phyloP scores from a whole-genome alignment of 2,113 vertebrate genomes.

The Esox niger region DNA sequence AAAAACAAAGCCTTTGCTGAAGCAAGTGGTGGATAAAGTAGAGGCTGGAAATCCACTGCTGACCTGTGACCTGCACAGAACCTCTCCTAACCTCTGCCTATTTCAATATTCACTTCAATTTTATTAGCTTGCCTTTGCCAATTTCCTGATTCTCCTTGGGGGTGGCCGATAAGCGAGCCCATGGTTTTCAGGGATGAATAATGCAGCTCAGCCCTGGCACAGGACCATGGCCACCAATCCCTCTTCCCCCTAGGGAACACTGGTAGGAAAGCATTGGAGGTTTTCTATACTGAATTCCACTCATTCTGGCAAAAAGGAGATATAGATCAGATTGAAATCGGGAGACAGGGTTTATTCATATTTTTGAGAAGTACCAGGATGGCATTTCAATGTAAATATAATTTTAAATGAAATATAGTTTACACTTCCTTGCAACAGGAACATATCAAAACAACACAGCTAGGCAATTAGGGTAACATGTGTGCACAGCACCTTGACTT shows the following conservation, averaged over 20 bases:
- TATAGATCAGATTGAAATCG: too few species aligned
- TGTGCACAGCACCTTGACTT: too few species aligned
- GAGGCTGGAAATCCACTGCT: background rate
- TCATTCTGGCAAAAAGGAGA: slow-evolving; percentile 24
- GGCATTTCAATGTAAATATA: too few species aligned
- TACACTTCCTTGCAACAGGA: too few species aligned
- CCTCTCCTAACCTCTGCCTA: slow-evolving; percentile 36
- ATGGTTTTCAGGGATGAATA: slow-evolving; percentile 45
- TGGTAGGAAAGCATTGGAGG: slow-evolving; percentile 31
- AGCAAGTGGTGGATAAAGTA: background rate
- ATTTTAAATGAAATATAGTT: too few species aligned
- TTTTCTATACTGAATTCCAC: slow-evolving; percentile 44
- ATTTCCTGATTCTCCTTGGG: slow-evolving; percentile 37
- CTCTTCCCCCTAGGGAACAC: slow-evolving; percentile 9
- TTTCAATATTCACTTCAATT: slow-evolving; percentile 49
- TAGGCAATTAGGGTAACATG: too few species aligned
- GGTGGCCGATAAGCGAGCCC: slow-evolving; percentile 27
- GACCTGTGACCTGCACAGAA: background rate
- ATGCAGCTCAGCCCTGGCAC: slow-evolving; percentile 26
- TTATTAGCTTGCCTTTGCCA: slow-evolving; percentile 46
- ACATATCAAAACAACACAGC: too few species aligned
- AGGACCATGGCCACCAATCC: background rate
- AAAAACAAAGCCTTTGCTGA: background rate
- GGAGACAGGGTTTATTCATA: too few species aligned
- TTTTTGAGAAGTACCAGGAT: too few species aligned